Conservation (phyloP, 2,113 vertebrate genomes). For the Burhinus bistriatus region DNA sequence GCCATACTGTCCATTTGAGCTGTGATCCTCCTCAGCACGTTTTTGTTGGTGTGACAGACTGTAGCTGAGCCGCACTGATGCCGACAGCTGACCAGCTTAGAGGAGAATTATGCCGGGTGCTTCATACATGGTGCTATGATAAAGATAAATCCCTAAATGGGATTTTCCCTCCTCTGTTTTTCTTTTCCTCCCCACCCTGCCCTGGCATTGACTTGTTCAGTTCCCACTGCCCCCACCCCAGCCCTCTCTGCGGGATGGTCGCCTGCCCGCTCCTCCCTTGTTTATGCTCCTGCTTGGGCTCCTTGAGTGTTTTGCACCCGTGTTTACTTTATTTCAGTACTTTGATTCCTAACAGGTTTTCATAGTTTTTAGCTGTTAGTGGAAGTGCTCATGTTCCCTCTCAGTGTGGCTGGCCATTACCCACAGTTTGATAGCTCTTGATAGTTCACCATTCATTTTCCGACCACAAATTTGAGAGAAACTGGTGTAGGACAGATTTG, state of each 20-base stretch:
- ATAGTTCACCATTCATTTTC: neutral
- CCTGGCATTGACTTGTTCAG: neutral
- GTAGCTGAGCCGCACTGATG: neutral
- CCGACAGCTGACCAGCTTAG: neutral
- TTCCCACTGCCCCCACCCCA: neutral
- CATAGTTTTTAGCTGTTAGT: neutral
- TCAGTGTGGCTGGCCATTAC: neutral
- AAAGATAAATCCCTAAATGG: neutral
- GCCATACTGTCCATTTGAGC: neutral
- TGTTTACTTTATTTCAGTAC: neutral
- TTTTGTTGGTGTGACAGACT: neutral
- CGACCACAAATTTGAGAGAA: neutral
- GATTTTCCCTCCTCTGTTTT: neutral
- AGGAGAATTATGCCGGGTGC: neutral
- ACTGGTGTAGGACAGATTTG: neutral
- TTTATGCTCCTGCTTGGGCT: neutral
- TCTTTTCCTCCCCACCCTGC: neutral
- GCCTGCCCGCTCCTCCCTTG: rapidly evolving
- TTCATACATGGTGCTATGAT: neutral
- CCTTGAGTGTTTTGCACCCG: neutral
- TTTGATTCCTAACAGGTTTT: neutral
- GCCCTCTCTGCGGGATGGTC: rapidly evolving
- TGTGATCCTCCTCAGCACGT: neutral
- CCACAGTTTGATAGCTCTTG: neutral
- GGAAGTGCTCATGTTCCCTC: neutral